A percentile compares a stretch with the other conserved stretches of the same genome.
Conservation (phyloP, 2,113 vertebrate genomes). For the Muntiacus reevesi region DNA sequence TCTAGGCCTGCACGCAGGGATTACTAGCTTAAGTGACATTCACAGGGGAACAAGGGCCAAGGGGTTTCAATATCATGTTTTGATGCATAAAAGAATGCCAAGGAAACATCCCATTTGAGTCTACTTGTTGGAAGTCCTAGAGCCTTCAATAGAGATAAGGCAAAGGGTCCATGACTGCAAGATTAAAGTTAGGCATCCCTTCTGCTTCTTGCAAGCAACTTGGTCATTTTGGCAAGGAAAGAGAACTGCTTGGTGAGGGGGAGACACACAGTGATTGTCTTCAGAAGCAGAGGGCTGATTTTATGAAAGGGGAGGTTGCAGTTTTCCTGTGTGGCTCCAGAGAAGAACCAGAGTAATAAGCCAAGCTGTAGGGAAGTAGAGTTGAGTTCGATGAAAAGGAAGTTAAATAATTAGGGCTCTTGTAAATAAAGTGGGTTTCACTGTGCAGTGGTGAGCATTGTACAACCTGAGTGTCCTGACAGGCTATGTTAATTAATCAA, state of each 20-base stretch:
- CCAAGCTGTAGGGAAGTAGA: not conserved
- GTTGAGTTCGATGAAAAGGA: not conserved
- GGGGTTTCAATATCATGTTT: not conserved
- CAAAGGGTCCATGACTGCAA: not conserved
- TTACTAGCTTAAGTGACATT: not conserved
- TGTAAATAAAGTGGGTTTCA: not conserved
- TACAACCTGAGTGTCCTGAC: not conserved
- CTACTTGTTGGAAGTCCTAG: not conserved
- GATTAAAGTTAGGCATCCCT: not conserved
- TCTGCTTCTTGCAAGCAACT: not conserved
- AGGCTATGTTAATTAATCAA: not conserved
- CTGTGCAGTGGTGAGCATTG: not conserved
- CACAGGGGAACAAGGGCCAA: not conserved
- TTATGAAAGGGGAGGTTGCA: not conserved
- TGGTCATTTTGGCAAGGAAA: not conserved
- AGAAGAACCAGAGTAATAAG: not conserved
- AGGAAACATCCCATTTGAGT: not conserved
- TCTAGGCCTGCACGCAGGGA: not conserved
- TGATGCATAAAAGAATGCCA: not conserved
- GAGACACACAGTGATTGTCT: not conserved
- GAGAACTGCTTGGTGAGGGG: not conserved
- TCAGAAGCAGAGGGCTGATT: not conserved
- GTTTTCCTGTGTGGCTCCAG: not conserved
- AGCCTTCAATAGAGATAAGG: not conserved
- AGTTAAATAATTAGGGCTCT: not conserved